These are phyloP conservation scores for Linyphia triangularis DNA, from an alignment of 2,888 invertebrate genomes.

Conservation along the genomic window DNA sequence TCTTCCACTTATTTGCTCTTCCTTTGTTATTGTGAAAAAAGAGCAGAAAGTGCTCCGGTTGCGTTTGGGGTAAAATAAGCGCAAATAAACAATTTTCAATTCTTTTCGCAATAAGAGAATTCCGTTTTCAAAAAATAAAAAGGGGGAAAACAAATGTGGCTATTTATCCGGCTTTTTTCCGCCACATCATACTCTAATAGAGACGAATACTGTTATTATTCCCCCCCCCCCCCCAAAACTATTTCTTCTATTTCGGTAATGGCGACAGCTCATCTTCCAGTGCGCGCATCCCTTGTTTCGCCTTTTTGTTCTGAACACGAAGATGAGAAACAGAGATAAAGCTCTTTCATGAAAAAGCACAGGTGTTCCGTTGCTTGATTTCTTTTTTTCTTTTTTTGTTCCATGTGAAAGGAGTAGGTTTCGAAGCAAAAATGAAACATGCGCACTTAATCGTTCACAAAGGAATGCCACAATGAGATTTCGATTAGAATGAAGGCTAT, in stretches of 20 bases:
- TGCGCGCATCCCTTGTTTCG: not conserved
- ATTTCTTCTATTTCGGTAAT: constrained; percentile 66
- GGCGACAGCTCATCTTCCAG: constrained; percentile 63
- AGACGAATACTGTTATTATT: constrained; percentile 74
- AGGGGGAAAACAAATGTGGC: constrained; percentile 68
- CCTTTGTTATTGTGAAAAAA: not conserved
- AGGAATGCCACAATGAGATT: not conserved
- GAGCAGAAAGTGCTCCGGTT: constrained; percentile 23
- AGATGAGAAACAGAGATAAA: constrained; percentile 64
- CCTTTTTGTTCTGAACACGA: not conserved
- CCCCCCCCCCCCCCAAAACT: constrained; percentile 46
- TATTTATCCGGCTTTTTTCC: constrained; percentile 65
- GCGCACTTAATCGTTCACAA: not conserved
- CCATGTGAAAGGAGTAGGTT: not conserved
- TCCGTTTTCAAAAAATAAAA: constrained; percentile 20
- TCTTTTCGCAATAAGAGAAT: constrained; percentile 8
- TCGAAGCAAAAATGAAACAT: not conserved
- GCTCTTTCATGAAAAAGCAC: constrained; percentile 60
- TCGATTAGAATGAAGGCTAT: too few relatives aligned
- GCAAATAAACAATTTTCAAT: constrained; percentile 65
- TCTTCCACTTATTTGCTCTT: constrained; percentile 31
- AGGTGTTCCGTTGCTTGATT: constrained; percentile 63
- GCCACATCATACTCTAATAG: constrained; percentile 72
- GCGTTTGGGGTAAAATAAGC: constrained; percentile 59
- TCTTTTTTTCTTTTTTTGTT: not conserved